A percentile compares a stretch with the other conserved stretches of the same genome.
Evolutionary conservation across 1,140 invertebrate genomes (phyloP).

Genomic region (Megathymus violae): DNA sequence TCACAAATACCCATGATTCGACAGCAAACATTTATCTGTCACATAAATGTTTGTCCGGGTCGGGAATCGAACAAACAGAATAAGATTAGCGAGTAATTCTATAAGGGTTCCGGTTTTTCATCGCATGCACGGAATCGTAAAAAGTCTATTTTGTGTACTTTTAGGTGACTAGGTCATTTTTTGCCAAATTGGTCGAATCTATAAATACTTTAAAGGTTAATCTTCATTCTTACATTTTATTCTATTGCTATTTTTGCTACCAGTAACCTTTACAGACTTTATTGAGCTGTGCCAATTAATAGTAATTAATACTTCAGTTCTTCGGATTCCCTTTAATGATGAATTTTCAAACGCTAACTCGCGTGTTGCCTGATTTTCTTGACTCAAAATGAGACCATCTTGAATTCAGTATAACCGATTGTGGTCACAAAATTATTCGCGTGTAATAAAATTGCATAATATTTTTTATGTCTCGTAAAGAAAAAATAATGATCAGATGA

Average conservation of each 20-base stretch:
- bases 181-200: neutral
- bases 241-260: constrained; percentile 1
- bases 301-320: constrained; percentile 2
- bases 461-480: neutral
- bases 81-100: too few species aligned
- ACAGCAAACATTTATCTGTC: too few species aligned
- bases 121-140: too few species aligned
- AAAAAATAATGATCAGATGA: too few species aligned
- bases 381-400: constrained; percentile 2
- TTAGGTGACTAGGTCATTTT: neutral
- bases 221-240: too few species aligned
- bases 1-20: too few species aligned
- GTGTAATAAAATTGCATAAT: neutral
- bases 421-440: neutral
- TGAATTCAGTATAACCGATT: neutral
- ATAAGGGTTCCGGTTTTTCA: too few species aligned
- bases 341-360: constrained; percentile 12
- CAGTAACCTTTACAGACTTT: constrained; percentile 3
- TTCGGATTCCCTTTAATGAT: constrained; percentile 7
- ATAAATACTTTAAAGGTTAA: neutral
- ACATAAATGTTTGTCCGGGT: too few species aligned
- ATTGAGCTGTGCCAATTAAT: constrained; percentile 18
- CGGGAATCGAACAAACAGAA: too few species aligned
- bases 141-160: neutral
- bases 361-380: constrained; percentile 2